A percentile compares a stretch with the other conserved stretches of the same genome.
These are phyloP conservation scores for Gracilinanus agilis DNA, from an alignment of 2,113 vertebrate species.

Conservation along the genomic window DNA sequence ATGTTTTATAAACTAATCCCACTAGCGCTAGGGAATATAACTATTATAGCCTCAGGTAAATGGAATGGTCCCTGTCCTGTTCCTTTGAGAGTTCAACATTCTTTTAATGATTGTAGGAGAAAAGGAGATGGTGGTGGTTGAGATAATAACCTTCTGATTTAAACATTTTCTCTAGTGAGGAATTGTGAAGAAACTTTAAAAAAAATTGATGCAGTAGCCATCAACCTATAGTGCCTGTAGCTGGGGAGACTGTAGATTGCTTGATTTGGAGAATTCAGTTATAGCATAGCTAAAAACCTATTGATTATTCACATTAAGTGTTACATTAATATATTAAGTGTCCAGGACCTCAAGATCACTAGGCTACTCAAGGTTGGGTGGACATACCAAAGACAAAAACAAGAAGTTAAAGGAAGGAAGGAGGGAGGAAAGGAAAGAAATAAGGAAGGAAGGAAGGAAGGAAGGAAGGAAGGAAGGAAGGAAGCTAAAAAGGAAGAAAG, in stretches of 20 bases:
- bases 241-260: not conserved
- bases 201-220: not conserved
- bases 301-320: not conserved
- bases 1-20: constrained; percentile 59
- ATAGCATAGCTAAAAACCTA: not conserved
- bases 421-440: too few species aligned
- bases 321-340: not conserved
- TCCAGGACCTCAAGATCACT: not conserved
- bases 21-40: constrained; percentile 49
- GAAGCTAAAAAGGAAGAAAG: too few species aligned
- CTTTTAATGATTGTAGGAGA: not conserved
- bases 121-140: constrained; percentile 31
- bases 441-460: too few species aligned
- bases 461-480: too few species aligned
- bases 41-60: constrained; percentile 64
- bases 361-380: not conserved
- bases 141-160: constrained; percentile 43
- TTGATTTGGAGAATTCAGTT: not conserved
- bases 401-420: not conserved
- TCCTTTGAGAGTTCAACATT: constrained; percentile 51
- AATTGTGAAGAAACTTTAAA: constrained; percentile 50
- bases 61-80: constrained; percentile 43
- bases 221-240: not conserved
- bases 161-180: constrained; percentile 65
- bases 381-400: not conserved